Evolutionary conservation across 2,113 vertebrate genomes (phyloP).

Genomic region (Oplegnathus fasciatus): DNA sequence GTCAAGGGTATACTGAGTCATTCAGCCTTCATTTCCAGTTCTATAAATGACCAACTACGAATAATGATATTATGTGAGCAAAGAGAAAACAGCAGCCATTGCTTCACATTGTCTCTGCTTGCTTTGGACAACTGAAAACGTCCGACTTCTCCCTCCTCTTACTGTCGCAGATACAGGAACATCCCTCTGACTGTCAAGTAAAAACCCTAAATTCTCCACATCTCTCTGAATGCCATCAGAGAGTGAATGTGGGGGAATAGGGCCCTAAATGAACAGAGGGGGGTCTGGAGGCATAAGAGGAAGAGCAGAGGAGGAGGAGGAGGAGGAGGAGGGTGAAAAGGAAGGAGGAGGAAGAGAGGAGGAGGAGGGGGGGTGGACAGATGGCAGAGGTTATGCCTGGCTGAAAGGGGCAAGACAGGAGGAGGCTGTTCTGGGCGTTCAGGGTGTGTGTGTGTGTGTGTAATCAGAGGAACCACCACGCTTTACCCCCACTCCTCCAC

Average conservation of each 20-base stretch:
- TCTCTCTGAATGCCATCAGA: conserved; percentile 55
- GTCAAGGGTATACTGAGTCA: background rate
- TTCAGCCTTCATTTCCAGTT: background rate
- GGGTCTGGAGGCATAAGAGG: conserved; percentile 22
- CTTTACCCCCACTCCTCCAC: conserved; percentile 47
- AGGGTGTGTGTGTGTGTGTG: conserved; percentile 29
- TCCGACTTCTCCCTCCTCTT: background rate
- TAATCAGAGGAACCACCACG: conserved; percentile 32
- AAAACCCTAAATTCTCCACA: conserved; percentile 24
- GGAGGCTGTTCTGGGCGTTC: conserved; percentile 46
- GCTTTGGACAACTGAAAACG: background rate
- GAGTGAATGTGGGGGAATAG: conserved; percentile 36
- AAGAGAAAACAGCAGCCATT: background rate
- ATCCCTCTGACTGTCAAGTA: background rate
- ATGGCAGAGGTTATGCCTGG: conserved; percentile 83
- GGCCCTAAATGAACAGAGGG: conserved; percentile 17
- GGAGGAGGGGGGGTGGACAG: conserved; percentile 70
- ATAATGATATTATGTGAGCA: background rate
- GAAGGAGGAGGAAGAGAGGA: conserved; percentile 11
- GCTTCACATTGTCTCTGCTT: background rate
- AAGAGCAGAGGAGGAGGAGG: conserved; percentile 7
- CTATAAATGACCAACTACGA: background rate
- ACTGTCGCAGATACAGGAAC: background rate
- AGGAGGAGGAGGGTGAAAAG: conserved; percentile 1
- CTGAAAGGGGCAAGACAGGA: conserved; percentile 71